Base-by-base conservation (phyloP, 2,888 invertebrate genomes). In the Tachina fera region DNA sequence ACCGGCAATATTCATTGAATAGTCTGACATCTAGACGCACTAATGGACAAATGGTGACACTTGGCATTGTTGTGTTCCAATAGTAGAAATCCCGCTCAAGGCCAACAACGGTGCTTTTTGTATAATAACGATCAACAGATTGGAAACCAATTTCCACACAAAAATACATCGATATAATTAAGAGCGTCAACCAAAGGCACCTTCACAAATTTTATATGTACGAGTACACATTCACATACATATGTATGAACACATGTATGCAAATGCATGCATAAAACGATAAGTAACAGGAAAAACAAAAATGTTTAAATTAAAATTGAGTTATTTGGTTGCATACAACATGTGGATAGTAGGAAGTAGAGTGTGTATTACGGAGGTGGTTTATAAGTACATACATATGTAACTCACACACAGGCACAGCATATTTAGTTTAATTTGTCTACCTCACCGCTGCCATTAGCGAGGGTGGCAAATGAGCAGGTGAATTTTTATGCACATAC, bases 21-120 rank as follows among this genome's bases (percentile, higher is more conserved):
- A 88, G 88, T 0, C 72, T 60, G 2, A 53, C 51, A 83, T 89
- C 90, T 10, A 93, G 71, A 45, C 93, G 89, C 58, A 89, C 80
- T 90, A 92, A 90, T 9, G 92, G 93, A 49, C 93, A 93, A 80
- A 92, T 88, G 6, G 93, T 93, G 39, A 90, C 71, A 74, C 90
- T 90, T 1, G 93, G 91, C 51, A 92, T 83, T 0, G 92, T 90
- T 14, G 91, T 92, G 80, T 92, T 92, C 92, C 92, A 92, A 86
- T 90, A 91, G 79, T 92, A 90, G 19, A 90, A 91, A 84, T 93
- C 92, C 14, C 91, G 90, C 80, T 93, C 92, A 3, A 92, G 87
- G 13, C 92, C 90, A 16, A 92, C 89, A 9, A 92, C 92, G 0
- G 91, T 92, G 83, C 92, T 92, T 77, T 92, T 92, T 0, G 89